Conservation (phyloP, 30 jellyfish, hydroid and myxozoan genomes). For the Hydractinia symbiolongicarpus region DNA sequence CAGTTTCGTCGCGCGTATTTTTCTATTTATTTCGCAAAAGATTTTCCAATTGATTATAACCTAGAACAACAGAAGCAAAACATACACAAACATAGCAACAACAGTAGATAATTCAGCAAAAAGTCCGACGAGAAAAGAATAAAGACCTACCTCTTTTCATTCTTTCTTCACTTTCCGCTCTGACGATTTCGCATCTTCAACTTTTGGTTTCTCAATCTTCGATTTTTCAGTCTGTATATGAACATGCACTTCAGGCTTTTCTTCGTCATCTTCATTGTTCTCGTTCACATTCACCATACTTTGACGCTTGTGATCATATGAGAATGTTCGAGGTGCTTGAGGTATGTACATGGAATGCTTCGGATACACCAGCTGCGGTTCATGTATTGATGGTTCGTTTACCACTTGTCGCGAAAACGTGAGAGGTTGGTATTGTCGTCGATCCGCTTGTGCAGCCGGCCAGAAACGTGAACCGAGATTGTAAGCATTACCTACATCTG, state of each 20-base stretch:
- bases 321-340: background rate
- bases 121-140: background rate
- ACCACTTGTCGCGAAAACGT: constrained; percentile 7
- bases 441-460: background rate
- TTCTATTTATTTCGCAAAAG: too few relatives aligned
- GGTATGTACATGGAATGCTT: too few relatives aligned
- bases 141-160: background rate
- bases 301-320: background rate
- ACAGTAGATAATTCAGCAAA: background rate
- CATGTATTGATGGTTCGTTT: background rate
- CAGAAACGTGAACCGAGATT: background rate
- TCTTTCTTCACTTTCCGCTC: constrained; percentile 2
- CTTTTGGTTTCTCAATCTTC: constrained; percentile 44
- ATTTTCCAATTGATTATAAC: too few relatives aligned
- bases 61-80: too few relatives aligned
- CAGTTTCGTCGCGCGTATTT: too few relatives aligned
- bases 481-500: too few relatives aligned
- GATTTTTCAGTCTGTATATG: constrained; percentile 95
- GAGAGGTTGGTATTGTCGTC: constrained; percentile 10
- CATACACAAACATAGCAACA: background rate
- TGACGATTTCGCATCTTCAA: too few relatives aligned
- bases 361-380: constrained; percentile 6
- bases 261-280: constrained; percentile 79
- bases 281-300: constrained; percentile 3
- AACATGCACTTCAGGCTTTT: constrained; percentile 98